Evolutionary conservation across 1,140 invertebrate genomes (phyloP), one percentile per base, ranked within the genome.

Genomic region (Armadillidium nasatum): DNA sequence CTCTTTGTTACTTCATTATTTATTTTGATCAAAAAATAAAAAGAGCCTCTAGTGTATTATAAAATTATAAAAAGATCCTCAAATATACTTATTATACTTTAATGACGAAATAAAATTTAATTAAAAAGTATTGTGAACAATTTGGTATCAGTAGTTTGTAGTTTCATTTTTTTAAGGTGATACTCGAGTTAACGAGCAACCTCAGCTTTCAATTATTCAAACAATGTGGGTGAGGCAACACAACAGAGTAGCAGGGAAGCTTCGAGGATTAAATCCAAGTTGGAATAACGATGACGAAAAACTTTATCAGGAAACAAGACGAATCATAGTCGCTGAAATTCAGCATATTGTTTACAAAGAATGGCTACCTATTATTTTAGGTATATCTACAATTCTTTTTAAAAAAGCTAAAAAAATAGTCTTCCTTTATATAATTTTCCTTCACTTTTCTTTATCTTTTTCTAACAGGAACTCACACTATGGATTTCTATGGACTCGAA

Each of bases 281-380:
- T 95, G 94, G 94, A 90, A 73, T 67, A 94, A 95, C 82, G 91
- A 73, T 67, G 94, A 95, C 82, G 93, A 95, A 89, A 82, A 85
- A 93, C 44, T 74, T 44, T 84, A 76, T 73, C 79, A 84, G 44
- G 83, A 84, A 76, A 72, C 83, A 7, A 73, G 83, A 22, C 72
- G 81, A 15, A 83, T 84, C 44, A 71, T 82, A 10, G 82, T 81
- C 4, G 85, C 85, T 21, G 44, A 84, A 66, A 77, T 86, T 23
- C 87, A 88, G 75, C 84, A 85, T 72, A 86, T 88, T 70, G 84
- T 82, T 7, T 88, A 85, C 79, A 83, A 86, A 22, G 86, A 87
- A 77, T 87, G 83, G 77, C 79, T 87, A 23, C 86, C 86, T 33
- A 77, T 81, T 69, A 74, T 82, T 46, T 71, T 82, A 11, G 82